Base-by-base conservation (phyloP, 2,888 invertebrate species). In the Calliopum simillimum region DNA sequence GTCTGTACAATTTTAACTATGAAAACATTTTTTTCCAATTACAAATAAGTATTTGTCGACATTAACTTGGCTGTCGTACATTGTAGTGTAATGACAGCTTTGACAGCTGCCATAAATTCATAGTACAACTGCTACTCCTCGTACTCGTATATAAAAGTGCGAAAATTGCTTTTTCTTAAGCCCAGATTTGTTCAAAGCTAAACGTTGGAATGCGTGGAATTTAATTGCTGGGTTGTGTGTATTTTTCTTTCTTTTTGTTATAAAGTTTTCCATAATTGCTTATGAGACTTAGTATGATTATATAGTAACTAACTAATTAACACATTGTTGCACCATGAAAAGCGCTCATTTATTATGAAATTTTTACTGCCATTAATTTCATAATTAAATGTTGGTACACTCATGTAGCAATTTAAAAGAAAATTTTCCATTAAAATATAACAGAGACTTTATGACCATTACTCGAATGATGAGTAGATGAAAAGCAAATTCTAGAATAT, bases 21-120 rank as follows among this genome's bases (percentile, higher is more conserved):
- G 53, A 53, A 53, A 12, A 51, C 2, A 53, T 53, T 53, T 53
- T 53, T 23, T n/a, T n/a, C n/a, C 21, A 21, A 53, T 53, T 53
- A 53, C 5, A 23, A 16, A 23, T 6, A 53, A 19, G 12, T 21
- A 6, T 8, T 53, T 19, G 21, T 53, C 21, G 53, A 19, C 53
- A 21, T 53, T 4, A 19, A n/a, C 8, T 19, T 51, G 51, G 51
- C 51, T 16, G 19, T 19, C n/a, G 2, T 11, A 16, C 51, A n/a
- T 5, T 51, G 19, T 49, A 19, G 14, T 51, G n/a, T n/a, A 11
- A 51, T 51, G 33, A 33, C 33, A 33, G 19, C 51, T 51, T 3
- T 51, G 51, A 51, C 51, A 51, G 51, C 51, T 19, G n/a, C 16
- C 51, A 51, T 51, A 51, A 51, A n/a, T 51, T 51, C 19, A 19